These are phyloP conservation scores for Chelonia mydas DNA, from an alignment of 2,797 vertebrate species.

Conservation along the genomic window DNA sequence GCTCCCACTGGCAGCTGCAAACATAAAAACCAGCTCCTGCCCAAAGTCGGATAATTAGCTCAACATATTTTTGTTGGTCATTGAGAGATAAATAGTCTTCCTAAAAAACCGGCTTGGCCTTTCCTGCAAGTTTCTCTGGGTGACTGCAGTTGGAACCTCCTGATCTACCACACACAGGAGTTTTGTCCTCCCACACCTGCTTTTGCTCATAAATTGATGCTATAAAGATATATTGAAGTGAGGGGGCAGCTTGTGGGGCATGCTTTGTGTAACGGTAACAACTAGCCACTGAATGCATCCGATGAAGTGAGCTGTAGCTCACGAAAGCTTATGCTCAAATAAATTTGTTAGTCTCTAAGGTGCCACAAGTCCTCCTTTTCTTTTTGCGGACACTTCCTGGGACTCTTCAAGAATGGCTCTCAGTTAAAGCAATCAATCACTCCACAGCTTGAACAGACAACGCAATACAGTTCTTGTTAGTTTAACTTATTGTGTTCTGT, in stretches of 20 bases:
- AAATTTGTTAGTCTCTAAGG: too few species aligned
- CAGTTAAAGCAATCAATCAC: neutral
- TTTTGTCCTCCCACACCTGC: neutral
- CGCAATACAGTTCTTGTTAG: too few species aligned
- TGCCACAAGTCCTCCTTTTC: too few species aligned
- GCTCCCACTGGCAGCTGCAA: neutral
- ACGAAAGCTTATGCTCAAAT: too few species aligned
- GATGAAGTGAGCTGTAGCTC: too few species aligned
- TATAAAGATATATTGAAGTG: neutral
- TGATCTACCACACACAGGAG: neutral
- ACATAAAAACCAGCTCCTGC: neutral
- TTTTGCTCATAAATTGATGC: neutral
- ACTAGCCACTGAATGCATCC: neutral
- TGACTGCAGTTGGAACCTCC: neutral
- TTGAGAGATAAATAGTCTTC: fast-evolving
- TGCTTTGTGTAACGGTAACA: neutral
- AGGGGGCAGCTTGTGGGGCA: neutral
- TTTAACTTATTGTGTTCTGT: neutral
- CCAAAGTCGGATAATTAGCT: neutral
- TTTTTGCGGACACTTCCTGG: neutral
- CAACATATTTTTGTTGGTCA: neutral
- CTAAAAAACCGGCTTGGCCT: neutral
- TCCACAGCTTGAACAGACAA: neutral
- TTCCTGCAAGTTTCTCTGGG: neutral
- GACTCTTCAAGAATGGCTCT: neutral